Evolutionary conservation across 2,888 invertebrate species (phyloP).

Genomic region (Drosophila kanekoi): DNA sequence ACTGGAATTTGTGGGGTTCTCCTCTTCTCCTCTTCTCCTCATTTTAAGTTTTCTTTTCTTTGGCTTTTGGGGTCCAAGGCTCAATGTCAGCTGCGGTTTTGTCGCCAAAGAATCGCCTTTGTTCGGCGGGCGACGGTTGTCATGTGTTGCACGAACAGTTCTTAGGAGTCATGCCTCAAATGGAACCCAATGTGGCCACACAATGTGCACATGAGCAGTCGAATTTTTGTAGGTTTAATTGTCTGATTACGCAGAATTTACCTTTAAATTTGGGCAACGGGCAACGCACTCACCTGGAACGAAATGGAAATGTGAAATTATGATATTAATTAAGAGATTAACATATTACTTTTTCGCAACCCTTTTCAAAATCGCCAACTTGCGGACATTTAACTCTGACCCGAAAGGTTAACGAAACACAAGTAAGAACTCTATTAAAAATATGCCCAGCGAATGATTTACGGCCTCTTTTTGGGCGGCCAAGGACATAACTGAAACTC

Average conservation of each 20-base stretch:
- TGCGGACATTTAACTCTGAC: constrained; percentile 51
- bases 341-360: constrained; percentile 32
- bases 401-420: constrained; percentile 39
- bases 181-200: background rate
- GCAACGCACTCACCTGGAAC: constrained; percentile 62
- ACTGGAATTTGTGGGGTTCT: constrained; percentile 33
- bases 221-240: constrained; percentile 8
- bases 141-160: background rate
- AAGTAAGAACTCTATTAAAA: constrained; percentile 78
- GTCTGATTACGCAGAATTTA: constrained; percentile 20
- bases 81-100: constrained; percentile 57
- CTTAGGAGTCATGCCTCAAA: constrained; percentile 11
- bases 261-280: constrained; percentile 15
- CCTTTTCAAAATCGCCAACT: constrained; percentile 68
- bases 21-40: background rate
- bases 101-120: constrained; percentile 49
- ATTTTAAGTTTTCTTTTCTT: constrained; percentile 28
- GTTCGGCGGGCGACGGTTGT: constrained; percentile 33
- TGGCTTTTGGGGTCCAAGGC: constrained; percentile 31
- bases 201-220: background rate
- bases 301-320: constrained; percentile 47
- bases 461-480: constrained; percentile 59
- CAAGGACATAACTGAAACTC: constrained; percentile 64
- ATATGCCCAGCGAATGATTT: constrained; percentile 74
- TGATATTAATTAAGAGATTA: constrained; percentile 74